Percentiles rank a stretch among this genome's conserved stretches.
Conservation (phyloP, 2,797 vertebrate species). For the Crotalus adamanteus region DNA sequence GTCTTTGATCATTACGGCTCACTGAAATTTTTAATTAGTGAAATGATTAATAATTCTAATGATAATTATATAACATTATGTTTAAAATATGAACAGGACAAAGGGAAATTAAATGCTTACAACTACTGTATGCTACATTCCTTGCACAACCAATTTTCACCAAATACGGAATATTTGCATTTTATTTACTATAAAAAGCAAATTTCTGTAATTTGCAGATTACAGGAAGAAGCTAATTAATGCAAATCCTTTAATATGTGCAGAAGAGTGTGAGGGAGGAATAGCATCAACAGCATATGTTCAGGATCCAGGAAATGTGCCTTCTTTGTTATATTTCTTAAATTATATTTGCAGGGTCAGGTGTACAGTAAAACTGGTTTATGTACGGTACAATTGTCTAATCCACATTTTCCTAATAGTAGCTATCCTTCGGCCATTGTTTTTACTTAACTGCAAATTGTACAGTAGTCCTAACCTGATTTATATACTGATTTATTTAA, state of each 20-base stretch:
- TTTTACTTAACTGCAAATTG: not conserved
- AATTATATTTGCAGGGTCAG: not conserved
- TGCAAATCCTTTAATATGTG: constrained; percentile 20
- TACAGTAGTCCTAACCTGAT: not conserved
- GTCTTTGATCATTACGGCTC: not conserved
- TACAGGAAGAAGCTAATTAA: constrained; percentile 34
- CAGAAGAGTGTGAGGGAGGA: constrained; percentile 29
- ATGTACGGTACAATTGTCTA: not conserved
- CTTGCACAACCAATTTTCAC: not conserved
- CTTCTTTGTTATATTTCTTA: constrained; percentile 11
- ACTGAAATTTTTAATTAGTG: not conserved
- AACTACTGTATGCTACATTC: not conserved
- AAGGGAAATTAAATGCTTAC: not conserved
- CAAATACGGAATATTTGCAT: constrained; percentile 8
- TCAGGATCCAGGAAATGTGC: not conserved
- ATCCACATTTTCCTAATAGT: not conserved
- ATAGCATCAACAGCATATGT: not conserved
- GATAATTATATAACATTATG: not conserved
- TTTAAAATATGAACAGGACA: constrained; percentile 21
- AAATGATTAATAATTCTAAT: not conserved
- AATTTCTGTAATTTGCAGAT: constrained; percentile 23
- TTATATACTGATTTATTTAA: constrained; percentile 5
- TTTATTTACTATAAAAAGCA: constrained; percentile 16
- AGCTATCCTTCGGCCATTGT: not conserved
- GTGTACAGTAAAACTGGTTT: too few relatives aligned